Conservation (phyloP, 2,113 vertebrate genomes). For the Panthera uncia region DNA sequence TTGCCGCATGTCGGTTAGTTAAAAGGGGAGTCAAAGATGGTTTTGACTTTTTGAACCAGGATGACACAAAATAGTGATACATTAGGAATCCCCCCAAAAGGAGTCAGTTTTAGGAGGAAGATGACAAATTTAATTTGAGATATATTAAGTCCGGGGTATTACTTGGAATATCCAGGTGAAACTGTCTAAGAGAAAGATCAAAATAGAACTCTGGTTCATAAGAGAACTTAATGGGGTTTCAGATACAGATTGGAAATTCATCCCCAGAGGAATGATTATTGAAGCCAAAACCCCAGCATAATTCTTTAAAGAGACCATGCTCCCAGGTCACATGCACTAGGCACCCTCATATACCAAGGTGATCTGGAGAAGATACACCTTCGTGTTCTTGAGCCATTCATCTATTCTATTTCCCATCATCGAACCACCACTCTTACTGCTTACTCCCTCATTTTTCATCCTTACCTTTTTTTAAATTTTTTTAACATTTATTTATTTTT, state of each 20-base stretch:
- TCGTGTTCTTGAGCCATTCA: not conserved
- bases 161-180: not conserved
- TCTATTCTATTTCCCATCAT: not conserved
- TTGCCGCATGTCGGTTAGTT: not conserved
- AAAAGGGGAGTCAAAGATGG: not conserved
- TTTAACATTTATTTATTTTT: too few species aligned
- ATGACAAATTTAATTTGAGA: not conserved
- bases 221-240: not conserved
- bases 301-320: not conserved
- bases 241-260: not conserved
- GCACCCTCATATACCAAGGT: not conserved
- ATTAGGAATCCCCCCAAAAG: not conserved
- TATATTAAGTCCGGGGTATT: not conserved
- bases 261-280: not conserved
- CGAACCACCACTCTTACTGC: not conserved
- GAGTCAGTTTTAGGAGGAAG: not conserved
- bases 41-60: slow-evolving; percentile 11
- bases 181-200: not conserved
- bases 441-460: not conserved
- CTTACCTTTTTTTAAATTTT: not conserved
- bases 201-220: not conserved
- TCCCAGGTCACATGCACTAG: not conserved
- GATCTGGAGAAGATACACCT: not conserved
- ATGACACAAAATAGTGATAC: not conserved
- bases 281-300: not conserved